Evolutionary conservation across 2,888 invertebrate species (phyloP).

Genomic region (Drosophila nigritarsus): DNA sequence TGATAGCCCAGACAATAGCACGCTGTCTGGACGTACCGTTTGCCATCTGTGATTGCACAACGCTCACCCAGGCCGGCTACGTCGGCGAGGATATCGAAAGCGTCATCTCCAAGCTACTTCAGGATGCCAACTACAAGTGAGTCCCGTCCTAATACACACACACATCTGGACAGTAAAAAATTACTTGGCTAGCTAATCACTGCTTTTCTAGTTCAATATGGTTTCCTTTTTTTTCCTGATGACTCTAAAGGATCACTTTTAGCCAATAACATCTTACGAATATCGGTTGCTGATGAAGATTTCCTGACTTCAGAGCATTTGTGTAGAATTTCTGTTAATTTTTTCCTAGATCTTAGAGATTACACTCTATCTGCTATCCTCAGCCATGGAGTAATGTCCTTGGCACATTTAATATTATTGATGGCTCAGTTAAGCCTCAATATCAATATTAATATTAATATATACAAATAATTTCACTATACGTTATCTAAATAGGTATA

Average conservation of each 20-base stretch:
- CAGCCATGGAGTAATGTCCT: not conserved
- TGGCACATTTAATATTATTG: not conserved
- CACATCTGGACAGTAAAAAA: not conserved
- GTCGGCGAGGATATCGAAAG: conserved; percentile 99
- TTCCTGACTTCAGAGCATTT: not conserved
- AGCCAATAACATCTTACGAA: not conserved
- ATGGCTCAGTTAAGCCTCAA: not conserved
- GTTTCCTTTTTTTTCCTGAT: not conserved
- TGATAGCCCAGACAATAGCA: conserved; percentile 98
- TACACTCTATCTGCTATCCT: not conserved
- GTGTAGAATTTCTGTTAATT: not conserved
- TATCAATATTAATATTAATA: not conserved
- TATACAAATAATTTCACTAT: not conserved
- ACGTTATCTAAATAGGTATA: no score
- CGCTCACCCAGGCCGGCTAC: conserved; percentile 97
- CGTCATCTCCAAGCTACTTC: conserved; percentile 97
- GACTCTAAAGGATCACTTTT: not conserved
- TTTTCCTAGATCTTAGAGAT: not conserved
- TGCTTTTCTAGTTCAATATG: not conserved
- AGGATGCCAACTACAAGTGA: conserved; percentile 96
- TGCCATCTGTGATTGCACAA: conserved; percentile 99
- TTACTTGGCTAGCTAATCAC: not conserved
- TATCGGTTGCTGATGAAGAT: not conserved
- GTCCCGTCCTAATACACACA: conserved; percentile 31
- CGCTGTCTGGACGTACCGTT: conserved; percentile 99